A percentile compares a stretch with the other conserved stretches of the same genome.
Evolutionary conservation across 2,888 invertebrate species (phyloP).

Genomic region (Oscheius sp.): DNA sequence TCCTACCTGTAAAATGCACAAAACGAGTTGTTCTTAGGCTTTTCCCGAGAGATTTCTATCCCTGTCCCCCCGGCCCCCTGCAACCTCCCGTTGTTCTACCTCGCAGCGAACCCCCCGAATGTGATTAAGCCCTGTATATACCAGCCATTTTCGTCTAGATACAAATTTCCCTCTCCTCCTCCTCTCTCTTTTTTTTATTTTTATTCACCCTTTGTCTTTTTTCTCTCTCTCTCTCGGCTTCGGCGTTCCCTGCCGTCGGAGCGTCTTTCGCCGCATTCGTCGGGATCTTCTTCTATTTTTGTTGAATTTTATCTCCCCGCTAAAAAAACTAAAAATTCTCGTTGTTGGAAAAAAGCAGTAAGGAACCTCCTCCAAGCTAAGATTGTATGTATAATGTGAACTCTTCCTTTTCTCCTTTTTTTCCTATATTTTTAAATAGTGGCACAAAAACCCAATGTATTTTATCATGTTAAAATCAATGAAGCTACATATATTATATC

Average conservation of each 20-base stretch:
- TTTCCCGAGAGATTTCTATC: slow-evolving; percentile 33
- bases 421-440: slow-evolving; percentile 3
- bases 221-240: slow-evolving; percentile 27
- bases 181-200: slow-evolving; percentile 4
- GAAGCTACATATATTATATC: slow-evolving; percentile 3
- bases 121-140: slow-evolving; percentile 34
- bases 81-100: slow-evolving; percentile 35
- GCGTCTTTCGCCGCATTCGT: slow-evolving; percentile 34
- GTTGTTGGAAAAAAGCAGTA: slow-evolving; percentile 18
- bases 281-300: slow-evolving; percentile 14
- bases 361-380: slow-evolving; percentile 14
- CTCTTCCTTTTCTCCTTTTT: too few relatives aligned
- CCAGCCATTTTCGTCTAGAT: slow-evolving; percentile 1
- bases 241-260: slow-evolving; percentile 3
- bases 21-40: slow-evolving; percentile 25
- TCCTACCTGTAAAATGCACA: slow-evolving; percentile 33
- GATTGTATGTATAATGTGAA: slow-evolving; percentile 34
- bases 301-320: not conserved
- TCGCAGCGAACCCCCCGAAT: slow-evolving; percentile 32
- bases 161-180: not conserved
- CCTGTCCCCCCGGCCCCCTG: not conserved
- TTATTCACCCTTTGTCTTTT: slow-evolving; percentile 13
- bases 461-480: slow-evolving; percentile 26
- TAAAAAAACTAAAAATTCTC: not conserved
- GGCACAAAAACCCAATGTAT: slow-evolving; percentile 22